Evolutionary conservation across 2,888 invertebrate genomes (phyloP).

Genomic region (Tinea semifulvella): DNA sequence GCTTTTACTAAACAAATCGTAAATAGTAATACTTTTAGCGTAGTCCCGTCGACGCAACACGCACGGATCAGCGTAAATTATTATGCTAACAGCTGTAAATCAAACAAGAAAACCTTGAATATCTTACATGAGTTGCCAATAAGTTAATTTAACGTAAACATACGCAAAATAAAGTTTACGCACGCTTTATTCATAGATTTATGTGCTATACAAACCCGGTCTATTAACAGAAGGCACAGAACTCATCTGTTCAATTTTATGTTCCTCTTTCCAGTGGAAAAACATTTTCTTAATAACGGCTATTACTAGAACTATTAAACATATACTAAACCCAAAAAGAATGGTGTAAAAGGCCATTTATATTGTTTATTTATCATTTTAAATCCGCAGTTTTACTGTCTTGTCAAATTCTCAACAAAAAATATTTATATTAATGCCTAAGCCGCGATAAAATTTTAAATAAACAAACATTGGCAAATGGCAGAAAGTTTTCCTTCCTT

Average conservation of each 20-base stretch:
- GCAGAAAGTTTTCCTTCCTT: too few relatives aligned
- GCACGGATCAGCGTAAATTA: slow-evolving; percentile 44
- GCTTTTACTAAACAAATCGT: slow-evolving; percentile 42
- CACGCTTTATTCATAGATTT: too few relatives aligned
- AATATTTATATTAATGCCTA: too few relatives aligned
- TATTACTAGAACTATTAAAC: slow-evolving; percentile 52
- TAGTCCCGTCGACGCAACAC: slow-evolving; percentile 34
- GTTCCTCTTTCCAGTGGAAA: slow-evolving; percentile 52
- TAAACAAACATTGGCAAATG: too few relatives aligned
- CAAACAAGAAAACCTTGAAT: too few relatives aligned
- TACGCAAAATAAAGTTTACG: too few relatives aligned
- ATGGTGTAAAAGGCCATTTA: slow-evolving; percentile 54
- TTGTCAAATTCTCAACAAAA: too few relatives aligned
- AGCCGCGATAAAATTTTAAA: too few relatives aligned
- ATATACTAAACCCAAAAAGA: slow-evolving; percentile 52
- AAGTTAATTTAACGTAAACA: too few relatives aligned
- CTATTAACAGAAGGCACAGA: slow-evolving; percentile 28
- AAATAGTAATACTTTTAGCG: slow-evolving; percentile 26
- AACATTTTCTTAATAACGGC: slow-evolving; percentile 55
- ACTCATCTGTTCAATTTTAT: slow-evolving; percentile 41
- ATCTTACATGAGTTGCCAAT: too few relatives aligned
- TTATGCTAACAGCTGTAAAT: slow-evolving; percentile 43
- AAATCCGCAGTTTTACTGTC: too few relatives aligned
- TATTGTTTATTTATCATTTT: too few relatives aligned
- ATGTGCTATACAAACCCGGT: slow-evolving; percentile 42